These are phyloP conservation scores for Palythoa caribaeorum DNA, from an alignment of 92 coral and sea anemone species.

Conservation along the genomic window DNA sequence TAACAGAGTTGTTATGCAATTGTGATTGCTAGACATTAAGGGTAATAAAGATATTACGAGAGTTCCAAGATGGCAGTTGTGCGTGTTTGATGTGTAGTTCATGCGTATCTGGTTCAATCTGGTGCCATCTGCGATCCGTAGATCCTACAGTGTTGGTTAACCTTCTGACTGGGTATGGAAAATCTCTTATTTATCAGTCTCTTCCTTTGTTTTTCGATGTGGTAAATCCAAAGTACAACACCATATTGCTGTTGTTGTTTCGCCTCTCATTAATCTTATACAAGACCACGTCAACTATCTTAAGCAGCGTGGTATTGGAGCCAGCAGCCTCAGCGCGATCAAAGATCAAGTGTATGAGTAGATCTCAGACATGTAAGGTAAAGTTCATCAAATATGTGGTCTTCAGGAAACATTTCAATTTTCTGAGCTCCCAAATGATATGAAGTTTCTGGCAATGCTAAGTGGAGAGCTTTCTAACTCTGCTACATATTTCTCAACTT, in stretches of 20 bases:
- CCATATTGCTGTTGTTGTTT: constrained; percentile 46
- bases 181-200: constrained; percentile 4
- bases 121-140: too few species aligned
- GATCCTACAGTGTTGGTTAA: neutral
- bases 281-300: constrained; percentile 40
- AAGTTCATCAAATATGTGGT: constrained; percentile 71
- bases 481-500: constrained; percentile 54
- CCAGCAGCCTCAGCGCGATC: constrained; percentile 36
- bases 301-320: constrained; percentile 7
- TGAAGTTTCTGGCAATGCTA: constrained; percentile 8
- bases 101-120: too few species aligned
- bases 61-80: too few species aligned
- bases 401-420: constrained; percentile 69
- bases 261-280: constrained; percentile 33
- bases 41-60: too few species aligned
- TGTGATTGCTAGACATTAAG: too few species aligned
- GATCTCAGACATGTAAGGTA: constrained; percentile 67
- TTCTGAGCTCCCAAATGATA: constrained; percentile 73
- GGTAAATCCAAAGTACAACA: neutral
- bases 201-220: constrained; percentile 12
- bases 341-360: constrained; percentile 57
- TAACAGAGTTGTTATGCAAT: too few species aligned
- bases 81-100: too few species aligned
- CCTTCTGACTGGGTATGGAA: neutral
- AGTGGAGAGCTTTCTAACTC: too few species aligned